These are phyloP conservation scores for Lynx canadensis DNA, from an alignment of 2,113 vertebrate species.

Conservation along the genomic window DNA sequence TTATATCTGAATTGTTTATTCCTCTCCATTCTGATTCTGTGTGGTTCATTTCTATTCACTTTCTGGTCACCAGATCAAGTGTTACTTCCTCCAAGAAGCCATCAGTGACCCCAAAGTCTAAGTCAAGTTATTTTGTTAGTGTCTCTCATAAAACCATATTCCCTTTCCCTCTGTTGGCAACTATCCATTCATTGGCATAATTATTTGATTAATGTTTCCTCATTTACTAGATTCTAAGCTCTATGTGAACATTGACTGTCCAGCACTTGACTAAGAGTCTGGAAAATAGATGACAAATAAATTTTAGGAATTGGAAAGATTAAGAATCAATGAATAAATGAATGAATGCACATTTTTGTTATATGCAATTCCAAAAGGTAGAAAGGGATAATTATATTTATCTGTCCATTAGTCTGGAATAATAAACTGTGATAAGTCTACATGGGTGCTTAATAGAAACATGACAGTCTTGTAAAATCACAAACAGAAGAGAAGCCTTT, in stretches of 20 bases:
- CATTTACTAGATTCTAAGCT: neutral
- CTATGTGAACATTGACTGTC: neutral
- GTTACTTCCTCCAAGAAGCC: neutral
- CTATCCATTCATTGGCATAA: neutral
- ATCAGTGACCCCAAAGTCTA: neutral
- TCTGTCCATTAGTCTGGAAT: neutral
- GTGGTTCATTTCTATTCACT: neutral
- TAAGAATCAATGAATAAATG: neutral
- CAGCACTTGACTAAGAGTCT: neutral
- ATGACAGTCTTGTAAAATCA: neutral
- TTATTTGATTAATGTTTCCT: constrained; percentile 6
- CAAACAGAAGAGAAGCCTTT: neutral
- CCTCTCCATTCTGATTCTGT: neutral
- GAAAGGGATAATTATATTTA: neutral
- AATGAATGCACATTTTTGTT: neutral
- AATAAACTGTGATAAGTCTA: neutral
- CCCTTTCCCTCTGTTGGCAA: neutral
- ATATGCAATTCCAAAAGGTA: neutral
- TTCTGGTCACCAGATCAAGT: neutral
- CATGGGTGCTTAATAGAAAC: neutral
- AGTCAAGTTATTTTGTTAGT: neutral
- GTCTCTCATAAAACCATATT: neutral
- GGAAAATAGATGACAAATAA: neutral
- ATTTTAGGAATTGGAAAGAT: neutral
- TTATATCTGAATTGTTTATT: neutral